phyloP scores from a whole-genome alignment of 2,797 vertebrate species.

The Coccyzus lansbergi region DNA sequence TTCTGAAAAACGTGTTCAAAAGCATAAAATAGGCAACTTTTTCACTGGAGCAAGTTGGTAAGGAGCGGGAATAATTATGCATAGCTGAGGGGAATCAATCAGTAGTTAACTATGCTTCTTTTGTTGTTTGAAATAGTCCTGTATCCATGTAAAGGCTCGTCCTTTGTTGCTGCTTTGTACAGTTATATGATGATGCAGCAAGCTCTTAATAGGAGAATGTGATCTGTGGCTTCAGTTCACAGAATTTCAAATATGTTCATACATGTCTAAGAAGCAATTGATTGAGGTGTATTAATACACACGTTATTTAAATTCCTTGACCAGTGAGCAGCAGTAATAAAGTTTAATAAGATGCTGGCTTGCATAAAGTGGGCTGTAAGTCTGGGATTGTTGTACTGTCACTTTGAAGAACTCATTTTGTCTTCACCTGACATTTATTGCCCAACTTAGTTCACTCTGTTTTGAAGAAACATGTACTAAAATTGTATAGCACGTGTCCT shows the following conservation, averaged over 20 bases:
- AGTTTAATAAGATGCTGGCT: constrained; percentile 37
- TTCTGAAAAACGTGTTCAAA: constrained; percentile 22
- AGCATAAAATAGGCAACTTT: constrained; percentile 19
- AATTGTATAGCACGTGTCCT: constrained; percentile 46
- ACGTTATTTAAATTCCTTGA: constrained; percentile 43
- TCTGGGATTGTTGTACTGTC: constrained; percentile 40
- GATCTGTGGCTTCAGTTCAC: not conserved
- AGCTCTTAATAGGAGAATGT: not conserved
- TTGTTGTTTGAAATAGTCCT: not conserved
- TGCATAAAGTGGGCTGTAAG: constrained; percentile 25
- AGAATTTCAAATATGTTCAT: not conserved
- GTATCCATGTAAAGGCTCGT: not conserved
- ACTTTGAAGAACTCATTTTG: constrained; percentile 31
- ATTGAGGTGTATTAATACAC: constrained; percentile 28
- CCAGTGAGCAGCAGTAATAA: constrained; percentile 50
- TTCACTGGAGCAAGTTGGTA: not conserved
- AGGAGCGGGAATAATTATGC: not conserved
- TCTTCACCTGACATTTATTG: constrained; percentile 58
- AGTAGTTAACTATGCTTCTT: constrained; percentile 24
- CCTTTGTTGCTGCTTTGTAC: not conserved
- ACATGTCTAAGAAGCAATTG: constrained; percentile 6
- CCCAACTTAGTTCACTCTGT: not conserved
- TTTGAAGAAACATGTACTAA: constrained; percentile 41
- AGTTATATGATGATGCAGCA: not conserved
- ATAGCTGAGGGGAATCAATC: not conserved